phyloP scores from a whole-genome alignment of 1,140 invertebrate genomes.

The Tetranychus urticae region DNA sequence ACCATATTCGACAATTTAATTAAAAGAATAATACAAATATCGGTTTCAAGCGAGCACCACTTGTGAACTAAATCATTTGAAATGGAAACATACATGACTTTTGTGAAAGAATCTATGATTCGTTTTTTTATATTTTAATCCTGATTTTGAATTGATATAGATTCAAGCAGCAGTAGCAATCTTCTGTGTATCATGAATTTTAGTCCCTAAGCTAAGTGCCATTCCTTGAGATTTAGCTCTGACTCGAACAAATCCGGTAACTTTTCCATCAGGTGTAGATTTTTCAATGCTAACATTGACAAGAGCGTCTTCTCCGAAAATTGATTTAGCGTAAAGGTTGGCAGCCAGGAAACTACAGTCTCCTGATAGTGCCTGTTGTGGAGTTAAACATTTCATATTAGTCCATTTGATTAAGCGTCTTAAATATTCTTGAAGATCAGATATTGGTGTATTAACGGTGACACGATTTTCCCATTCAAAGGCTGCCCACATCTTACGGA shows the following conservation, averaged over 20 bases:
- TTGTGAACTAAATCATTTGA: no score
- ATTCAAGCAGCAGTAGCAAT: constrained; percentile 7
- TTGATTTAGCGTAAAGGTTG: constrained; percentile 93
- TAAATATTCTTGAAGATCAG: constrained; percentile 76
- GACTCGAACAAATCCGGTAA: constrained; percentile 88
- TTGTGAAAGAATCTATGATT: no score
- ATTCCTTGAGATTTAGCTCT: constrained; percentile 97
- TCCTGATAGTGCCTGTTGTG: constrained; percentile 74
- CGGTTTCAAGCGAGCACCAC: no score
- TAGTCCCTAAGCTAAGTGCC: constrained; percentile 84
- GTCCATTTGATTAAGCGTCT: constrained; percentile 76
- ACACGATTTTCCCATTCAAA: constrained; percentile 99
- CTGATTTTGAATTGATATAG: no score
- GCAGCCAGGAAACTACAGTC: constrained; percentile 98
- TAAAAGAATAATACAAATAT: no score
- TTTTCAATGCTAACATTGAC: constrained; percentile 97
- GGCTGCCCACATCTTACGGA: constrained; percentile 97
- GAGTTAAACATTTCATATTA: constrained; percentile 97
- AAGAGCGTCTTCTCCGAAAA: constrained; percentile 95
- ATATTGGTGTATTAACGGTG: constrained; percentile 80
- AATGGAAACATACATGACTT: no score
- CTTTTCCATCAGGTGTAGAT: constrained; percentile 44
- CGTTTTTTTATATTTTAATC: no score
- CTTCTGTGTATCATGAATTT: constrained; percentile 82
- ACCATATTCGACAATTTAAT: no score